These are phyloP conservation scores for Pristis pectinata DNA, from an alignment of 2,797 vertebrate species.

Conservation along the genomic window DNA sequence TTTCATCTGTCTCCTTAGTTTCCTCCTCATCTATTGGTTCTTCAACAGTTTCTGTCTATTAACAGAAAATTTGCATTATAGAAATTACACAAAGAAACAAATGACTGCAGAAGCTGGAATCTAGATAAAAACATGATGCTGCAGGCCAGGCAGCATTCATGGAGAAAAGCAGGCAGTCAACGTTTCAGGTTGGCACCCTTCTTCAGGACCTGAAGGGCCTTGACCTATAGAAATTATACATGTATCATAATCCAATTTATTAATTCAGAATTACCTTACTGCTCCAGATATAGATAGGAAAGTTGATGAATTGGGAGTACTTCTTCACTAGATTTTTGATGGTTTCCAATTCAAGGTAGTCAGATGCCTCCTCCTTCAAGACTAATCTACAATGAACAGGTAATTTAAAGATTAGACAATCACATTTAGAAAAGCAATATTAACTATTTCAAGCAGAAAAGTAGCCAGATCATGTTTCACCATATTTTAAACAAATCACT, in stretches of 20 bases:
- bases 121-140: too few species aligned
- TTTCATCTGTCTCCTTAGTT: conserved; percentile 58
- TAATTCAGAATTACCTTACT: conserved; percentile 75
- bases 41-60: conserved; percentile 88
- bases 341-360: conserved; percentile 93
- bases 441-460: background rate
- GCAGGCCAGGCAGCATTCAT: too few species aligned
- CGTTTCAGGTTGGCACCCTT: too few species aligned
- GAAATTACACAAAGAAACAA: background rate
- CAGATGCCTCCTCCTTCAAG: conserved; percentile 93
- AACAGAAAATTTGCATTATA: background rate
- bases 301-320: conserved; percentile 98
- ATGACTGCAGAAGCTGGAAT: too few species aligned
- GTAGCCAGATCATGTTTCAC: too few species aligned
- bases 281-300: conserved; percentile 96
- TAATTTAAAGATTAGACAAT: background rate
- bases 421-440: background rate
- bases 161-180: too few species aligned
- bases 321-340: conserved; percentile 94
- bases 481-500: background rate
- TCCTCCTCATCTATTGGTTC: conserved; percentile 93
- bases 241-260: background rate
- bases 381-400: conserved; percentile 67
- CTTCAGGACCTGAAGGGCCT: too few species aligned
- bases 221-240: background rate